Base-by-base conservation (phyloP, 2,113 vertebrate genomes). In the Merops nubicus region DNA sequence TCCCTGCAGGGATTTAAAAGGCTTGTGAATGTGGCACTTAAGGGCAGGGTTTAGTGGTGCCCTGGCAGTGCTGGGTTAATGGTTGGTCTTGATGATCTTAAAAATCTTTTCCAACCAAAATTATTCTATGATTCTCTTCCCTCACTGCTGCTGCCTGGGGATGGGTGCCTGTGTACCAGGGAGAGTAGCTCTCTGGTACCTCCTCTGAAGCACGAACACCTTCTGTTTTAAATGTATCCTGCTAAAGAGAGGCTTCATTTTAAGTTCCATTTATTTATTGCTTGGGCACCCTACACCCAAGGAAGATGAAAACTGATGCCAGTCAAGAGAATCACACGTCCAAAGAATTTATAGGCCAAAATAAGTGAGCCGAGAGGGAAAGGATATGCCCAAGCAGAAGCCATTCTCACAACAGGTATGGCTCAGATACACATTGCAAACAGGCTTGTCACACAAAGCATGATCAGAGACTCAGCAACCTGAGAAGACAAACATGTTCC, bases 241-340 rank as follows among this genome's bases (percentile, higher is more conserved):
- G 22, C 57, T 79, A 80, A 83, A 89, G 1, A 88, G 19, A 17
- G 47, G 11, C 19, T 93, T 87, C 17, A 8, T 76, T 85, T 83
- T 94, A n/a, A n/a, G n/a, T n/a, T 45, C 12, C 11, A 47, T 68
- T 57, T 82, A 34, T 33, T 67, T 85, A 84, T 36, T 82, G 40
- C 56, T 43, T 72, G 50, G 34, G 42, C 28, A 57, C 38, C 20
- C 53, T 22, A 40, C 25, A 36, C 5, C 26, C 88, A 63, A 50
- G 40, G 59, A 89, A 95, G 89, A 56, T 11, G 14, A 82, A 42
- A 75, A 48, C 15, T 42, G 42, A 70, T 59, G 42, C 76, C 0
- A 0, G 38, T 3, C 42, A 33, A 3, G 42, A 6, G 36, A 79
- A 21, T 69, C 2, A 0, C 11, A 50, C 2, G 15, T n/a, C 45